A percentile compares a stretch with the other conserved stretches of the same genome.
Conservation (phyloP, 2,113 vertebrate genomes). For the Ascaphus truei region DNA sequence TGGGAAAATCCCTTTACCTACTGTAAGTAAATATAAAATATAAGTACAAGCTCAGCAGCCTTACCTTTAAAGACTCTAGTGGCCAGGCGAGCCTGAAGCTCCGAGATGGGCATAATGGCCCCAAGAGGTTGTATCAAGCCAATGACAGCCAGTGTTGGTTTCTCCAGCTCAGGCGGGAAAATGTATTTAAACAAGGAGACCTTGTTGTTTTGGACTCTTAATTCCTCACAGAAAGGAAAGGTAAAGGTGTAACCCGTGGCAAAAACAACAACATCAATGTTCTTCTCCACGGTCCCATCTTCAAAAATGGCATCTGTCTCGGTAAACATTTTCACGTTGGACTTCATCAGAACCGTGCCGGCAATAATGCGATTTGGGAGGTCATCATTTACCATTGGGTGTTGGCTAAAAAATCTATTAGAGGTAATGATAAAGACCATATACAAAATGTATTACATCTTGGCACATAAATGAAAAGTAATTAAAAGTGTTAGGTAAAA, state of each 20-base stretch:
- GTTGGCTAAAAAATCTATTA: slow-evolving; percentile 49
- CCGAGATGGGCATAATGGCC: slow-evolving; percentile 59
- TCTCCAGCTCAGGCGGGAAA: slow-evolving; percentile 60
- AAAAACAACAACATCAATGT: slow-evolving; percentile 73
- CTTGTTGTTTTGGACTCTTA: slow-evolving; percentile 41
- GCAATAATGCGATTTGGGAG: slow-evolving; percentile 71
- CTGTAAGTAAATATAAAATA: no score
- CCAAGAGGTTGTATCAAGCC: slow-evolving; percentile 57
- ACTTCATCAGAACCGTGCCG: slow-evolving; percentile 69
- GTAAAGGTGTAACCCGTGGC: slow-evolving; percentile 69
- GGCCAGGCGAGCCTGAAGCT: slow-evolving; percentile 71
- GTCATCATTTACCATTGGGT: slow-evolving; percentile 63
- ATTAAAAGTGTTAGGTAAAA: no score
- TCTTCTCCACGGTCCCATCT: slow-evolving; percentile 63
- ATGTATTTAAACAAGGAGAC: slow-evolving; percentile 59
- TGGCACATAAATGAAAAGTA: no score
- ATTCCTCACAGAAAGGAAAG: slow-evolving; percentile 66
- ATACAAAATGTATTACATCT: neutral
- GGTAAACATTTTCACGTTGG: slow-evolving; percentile 62
- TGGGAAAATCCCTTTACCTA: no score
- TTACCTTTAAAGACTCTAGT: slow-evolving; percentile 61
- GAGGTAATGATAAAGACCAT: neutral
- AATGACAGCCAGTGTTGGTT: slow-evolving; percentile 64
- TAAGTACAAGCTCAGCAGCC: no score
- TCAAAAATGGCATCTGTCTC: slow-evolving; percentile 67